Evolutionary conservation across 2,113 vertebrate species (phyloP).

Genomic region (Triplophysa tibetana): DNA sequence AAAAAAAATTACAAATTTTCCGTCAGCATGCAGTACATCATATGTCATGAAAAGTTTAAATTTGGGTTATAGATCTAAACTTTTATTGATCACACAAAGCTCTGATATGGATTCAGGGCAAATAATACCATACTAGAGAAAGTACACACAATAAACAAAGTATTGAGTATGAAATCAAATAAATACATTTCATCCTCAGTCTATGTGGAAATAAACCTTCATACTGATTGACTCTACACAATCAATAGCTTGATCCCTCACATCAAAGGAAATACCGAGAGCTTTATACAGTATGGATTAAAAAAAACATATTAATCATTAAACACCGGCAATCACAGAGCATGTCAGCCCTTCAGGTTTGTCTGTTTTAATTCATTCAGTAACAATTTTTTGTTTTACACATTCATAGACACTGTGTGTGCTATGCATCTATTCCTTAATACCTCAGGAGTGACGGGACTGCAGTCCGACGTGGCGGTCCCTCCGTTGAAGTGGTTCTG

Average conservation of each 20-base stretch:
- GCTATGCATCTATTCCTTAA: background rate
- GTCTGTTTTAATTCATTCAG: slow-evolving; percentile 1
- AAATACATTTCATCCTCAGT: slow-evolving; percentile 49
- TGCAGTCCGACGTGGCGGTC: slow-evolving; percentile 77
- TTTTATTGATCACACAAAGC: slow-evolving; percentile 52
- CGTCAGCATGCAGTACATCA: background rate
- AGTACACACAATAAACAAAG: slow-evolving; percentile 58
- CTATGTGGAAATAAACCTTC: slow-evolving; percentile 49
- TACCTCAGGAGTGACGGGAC: slow-evolving; percentile 83
- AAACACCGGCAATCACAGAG: slow-evolving; percentile 22
- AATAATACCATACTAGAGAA: slow-evolving; percentile 52
- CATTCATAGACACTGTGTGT: too few relatives aligned
- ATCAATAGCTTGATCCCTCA: slow-evolving; percentile 27
- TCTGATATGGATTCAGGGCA: slow-evolving; percentile 56
- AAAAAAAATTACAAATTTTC: background rate
- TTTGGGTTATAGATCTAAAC: background rate
- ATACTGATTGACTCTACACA: slow-evolving; percentile 37
- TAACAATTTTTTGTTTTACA: background rate
- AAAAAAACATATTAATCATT: slow-evolving; percentile 7
- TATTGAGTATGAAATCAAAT: slow-evolving; percentile 10
- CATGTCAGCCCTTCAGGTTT: slow-evolving; percentile 10
- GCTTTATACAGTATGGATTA: slow-evolving; percentile 27
- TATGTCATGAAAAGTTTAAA: background rate
- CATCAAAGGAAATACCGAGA: slow-evolving; percentile 33
- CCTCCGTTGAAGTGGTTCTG: slow-evolving; percentile 82